Evolutionary conservation across 92 coral and sea anemone genomes (phyloP).

Genomic region (Porites lobata): DNA sequence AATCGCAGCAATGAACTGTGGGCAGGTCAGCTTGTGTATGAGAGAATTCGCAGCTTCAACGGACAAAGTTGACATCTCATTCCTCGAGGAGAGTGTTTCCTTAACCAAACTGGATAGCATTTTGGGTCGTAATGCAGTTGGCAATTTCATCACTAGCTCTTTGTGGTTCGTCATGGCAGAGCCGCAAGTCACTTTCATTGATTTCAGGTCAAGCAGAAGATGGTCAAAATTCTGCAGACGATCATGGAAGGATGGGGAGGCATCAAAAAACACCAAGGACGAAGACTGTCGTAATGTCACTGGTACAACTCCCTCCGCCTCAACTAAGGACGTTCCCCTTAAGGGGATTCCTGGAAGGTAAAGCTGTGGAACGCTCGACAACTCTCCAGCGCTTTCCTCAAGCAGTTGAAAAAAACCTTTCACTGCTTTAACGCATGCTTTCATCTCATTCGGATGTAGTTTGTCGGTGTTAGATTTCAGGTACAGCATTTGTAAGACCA

Average conservation of each 20-base stretch:
- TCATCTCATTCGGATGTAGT: slow-evolving; percentile 68
- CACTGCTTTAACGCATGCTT: slow-evolving; percentile 53
- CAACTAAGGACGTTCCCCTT: not conserved
- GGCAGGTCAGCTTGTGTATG: slow-evolving; percentile 23
- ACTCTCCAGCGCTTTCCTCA: not conserved
- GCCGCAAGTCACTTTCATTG: slow-evolving; percentile 10
- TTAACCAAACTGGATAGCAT: slow-evolving; percentile 61
- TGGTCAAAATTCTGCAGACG: slow-evolving; percentile 41
- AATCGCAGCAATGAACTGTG: slow-evolving; percentile 58
- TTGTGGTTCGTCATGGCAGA: slow-evolving; percentile 28
- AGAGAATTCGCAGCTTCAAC: slow-evolving; percentile 22
- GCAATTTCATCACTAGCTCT: slow-evolving; percentile 58
- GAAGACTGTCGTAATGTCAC: slow-evolving; percentile 54
- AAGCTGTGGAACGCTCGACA: slow-evolving; percentile 6
- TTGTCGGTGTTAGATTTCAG: slow-evolving; percentile 2
- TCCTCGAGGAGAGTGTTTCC: slow-evolving; percentile 27
- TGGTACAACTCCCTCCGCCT: not conserved
- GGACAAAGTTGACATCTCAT: not conserved
- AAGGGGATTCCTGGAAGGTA: slow-evolving; percentile 61
- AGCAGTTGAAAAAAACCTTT: slow-evolving; percentile 66
- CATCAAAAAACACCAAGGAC: slow-evolving; percentile 63
- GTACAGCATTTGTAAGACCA: slow-evolving; percentile 56
- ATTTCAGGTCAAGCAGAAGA: slow-evolving; percentile 35
- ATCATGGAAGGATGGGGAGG: slow-evolving; percentile 48
- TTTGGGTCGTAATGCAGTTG: slow-evolving; percentile 49